Evolutionary conservation across 2,797 vertebrate genomes (phyloP).

Genomic region (Eulemur coronatus): DNA sequence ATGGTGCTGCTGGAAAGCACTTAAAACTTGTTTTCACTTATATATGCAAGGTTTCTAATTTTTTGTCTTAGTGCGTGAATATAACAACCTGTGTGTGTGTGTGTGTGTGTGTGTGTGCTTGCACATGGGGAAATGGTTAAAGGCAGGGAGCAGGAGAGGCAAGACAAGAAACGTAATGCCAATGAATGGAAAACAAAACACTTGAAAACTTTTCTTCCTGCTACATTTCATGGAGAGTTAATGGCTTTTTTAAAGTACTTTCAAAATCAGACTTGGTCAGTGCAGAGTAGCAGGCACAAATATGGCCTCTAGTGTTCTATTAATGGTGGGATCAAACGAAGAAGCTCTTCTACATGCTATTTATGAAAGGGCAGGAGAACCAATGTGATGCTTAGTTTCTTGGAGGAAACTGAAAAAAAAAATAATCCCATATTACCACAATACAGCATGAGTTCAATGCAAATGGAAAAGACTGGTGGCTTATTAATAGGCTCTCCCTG

Average conservation of each 20-base stretch:
- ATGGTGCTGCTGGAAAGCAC: neutral
- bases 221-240: conserved; percentile 77
- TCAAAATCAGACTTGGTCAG: conserved; percentile 72
- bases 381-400: conserved; percentile 75
- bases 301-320: conserved; percentile 75
- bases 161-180: conserved; percentile 71
- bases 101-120: neutral
- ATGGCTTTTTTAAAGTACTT: conserved; percentile 76
- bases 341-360: conserved; percentile 73
- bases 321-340: conserved; percentile 74
- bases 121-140: neutral
- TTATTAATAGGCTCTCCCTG: conserved; percentile 86
- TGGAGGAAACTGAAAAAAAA: conserved; percentile 77
- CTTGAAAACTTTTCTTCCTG: conserved; percentile 79
- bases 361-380: conserved; percentile 73
- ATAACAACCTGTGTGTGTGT: neutral
- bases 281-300: conserved; percentile 66
- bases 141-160: conserved; percentile 51
- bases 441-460: conserved; percentile 84
- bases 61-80: conserved; percentile 36
- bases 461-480: conserved; percentile 86
- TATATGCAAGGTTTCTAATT: neutral
- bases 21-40: conserved; percentile 19
- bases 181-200: conserved; percentile 78
- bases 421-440: conserved; percentile 83